A percentile compares a stretch with the other conserved stretches of the same genome.
Evolutionary conservation across 1,140 invertebrate species (phyloP).

Genomic region (Hycleus cichorii): DNA sequence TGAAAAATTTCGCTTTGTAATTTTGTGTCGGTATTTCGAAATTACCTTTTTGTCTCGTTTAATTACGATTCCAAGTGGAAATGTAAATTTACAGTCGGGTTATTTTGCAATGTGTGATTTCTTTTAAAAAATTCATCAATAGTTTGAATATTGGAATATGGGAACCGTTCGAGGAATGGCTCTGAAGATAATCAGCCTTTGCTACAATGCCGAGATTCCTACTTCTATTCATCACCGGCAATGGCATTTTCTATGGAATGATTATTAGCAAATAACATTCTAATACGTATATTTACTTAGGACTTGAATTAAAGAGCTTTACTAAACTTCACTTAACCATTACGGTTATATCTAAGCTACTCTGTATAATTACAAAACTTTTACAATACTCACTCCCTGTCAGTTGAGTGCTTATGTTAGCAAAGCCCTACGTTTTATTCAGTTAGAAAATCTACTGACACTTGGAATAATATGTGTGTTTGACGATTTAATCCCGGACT

Average conservation of each 20-base stretch:
- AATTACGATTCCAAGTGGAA: too few species aligned
- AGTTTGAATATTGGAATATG: too few species aligned
- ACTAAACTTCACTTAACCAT: conserved; percentile 8
- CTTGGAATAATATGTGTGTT: not conserved
- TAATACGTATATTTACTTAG: conserved; percentile 3
- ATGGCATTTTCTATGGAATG: not conserved
- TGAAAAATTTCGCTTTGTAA: too few species aligned
- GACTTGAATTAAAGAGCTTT: conserved; percentile 12
- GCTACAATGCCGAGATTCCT: too few species aligned
- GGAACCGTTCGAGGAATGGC: too few species aligned
- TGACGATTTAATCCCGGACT: not conserved
- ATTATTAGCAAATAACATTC: conserved; percentile 2
- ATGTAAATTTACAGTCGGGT: too few species aligned
- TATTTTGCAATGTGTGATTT: too few species aligned
- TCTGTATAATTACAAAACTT: conserved; percentile 13
- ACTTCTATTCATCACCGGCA: too few species aligned
- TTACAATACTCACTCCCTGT: not conserved
- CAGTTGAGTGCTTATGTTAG: conserved; percentile 4
- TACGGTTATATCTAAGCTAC: conserved; percentile 1
- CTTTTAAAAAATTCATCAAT: too few species aligned
- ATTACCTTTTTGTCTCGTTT: too few species aligned
- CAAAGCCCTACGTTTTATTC: conserved; percentile 5
- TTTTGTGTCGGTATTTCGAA: too few species aligned
- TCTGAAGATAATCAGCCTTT: too few species aligned
- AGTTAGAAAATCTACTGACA: conserved; percentile 2